Conservation (phyloP, 37 sponge, comb jelly and placozoan genomes). For the Aplysina aerophoba region DNA sequence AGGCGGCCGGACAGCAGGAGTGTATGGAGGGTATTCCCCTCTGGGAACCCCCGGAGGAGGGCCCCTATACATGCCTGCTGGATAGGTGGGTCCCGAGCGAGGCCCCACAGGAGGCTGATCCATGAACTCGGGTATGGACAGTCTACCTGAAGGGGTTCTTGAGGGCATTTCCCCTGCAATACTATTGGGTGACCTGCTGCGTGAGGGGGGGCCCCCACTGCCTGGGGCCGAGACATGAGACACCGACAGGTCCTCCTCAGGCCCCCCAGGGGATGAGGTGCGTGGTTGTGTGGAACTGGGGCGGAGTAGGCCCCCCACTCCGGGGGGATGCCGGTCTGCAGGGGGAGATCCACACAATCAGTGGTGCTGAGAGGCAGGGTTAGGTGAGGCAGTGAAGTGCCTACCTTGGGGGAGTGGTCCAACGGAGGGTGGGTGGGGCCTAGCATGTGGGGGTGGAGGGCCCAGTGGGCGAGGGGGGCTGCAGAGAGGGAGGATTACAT, state of each 20-base stretch:
- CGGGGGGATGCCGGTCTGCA: too few species aligned
- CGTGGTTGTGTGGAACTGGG: neutral
- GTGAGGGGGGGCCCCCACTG: neutral
- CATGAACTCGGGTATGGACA: slow-evolving; percentile 2
- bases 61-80: neutral
- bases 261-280: slow-evolving; percentile 26
- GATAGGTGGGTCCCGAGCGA: neutral
- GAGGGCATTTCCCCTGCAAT: slow-evolving; percentile 31
- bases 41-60: neutral
- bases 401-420: neutral
- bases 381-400: too few species aligned
- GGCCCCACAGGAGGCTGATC: slow-evolving; percentile 1
- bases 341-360: too few species aligned
- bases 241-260: neutral
- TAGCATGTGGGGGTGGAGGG: neutral
- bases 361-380: too few species aligned
- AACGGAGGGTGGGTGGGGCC: slow-evolving; percentile 9
- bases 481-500: neutral
- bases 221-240: neutral
- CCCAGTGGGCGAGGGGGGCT: neutral
- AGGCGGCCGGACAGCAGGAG: neutral
- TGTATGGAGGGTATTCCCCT: slow-evolving; percentile 2
- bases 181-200: slow-evolving; percentile 15
- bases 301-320: too few species aligned
- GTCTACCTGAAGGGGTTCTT: neutral